Percentiles rank a stretch among this genome's conserved stretches.
phyloP scores from a whole-genome alignment of 2,888 invertebrate species.

The Lycaena phlaeas region DNA sequence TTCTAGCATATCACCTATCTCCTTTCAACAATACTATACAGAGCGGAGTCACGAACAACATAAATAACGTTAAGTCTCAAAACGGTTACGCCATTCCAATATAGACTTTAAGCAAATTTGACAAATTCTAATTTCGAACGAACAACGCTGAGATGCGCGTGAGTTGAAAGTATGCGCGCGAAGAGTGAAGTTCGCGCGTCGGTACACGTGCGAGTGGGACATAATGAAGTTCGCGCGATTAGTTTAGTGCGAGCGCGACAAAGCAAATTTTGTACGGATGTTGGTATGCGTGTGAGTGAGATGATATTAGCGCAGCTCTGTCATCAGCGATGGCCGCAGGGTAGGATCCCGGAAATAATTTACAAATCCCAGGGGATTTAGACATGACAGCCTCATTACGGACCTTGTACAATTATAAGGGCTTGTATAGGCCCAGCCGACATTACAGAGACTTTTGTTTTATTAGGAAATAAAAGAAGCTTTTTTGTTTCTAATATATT shows the following conservation, averaged over 20 bases:
- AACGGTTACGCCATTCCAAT: slow-evolving; percentile 23
- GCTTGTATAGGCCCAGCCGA: too few relatives aligned
- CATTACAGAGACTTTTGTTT: too few relatives aligned
- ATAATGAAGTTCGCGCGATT: too few relatives aligned
- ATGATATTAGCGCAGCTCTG: too few relatives aligned
- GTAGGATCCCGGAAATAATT: slow-evolving; percentile 1
- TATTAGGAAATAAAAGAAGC: too few relatives aligned
- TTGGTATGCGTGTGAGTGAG: too few relatives aligned
- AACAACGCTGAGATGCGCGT: slow-evolving; percentile 38
- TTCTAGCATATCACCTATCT: slow-evolving; percentile 32
- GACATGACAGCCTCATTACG: slow-evolving; percentile 5
- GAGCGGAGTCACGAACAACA: slow-evolving; percentile 62
- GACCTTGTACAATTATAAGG: neutral
- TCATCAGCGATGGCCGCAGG: slow-evolving; percentile 19
- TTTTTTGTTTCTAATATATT: too few relatives aligned
- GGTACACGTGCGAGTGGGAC: slow-evolving; percentile 25
- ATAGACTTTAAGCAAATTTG: slow-evolving; percentile 22
- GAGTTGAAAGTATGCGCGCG: slow-evolving; percentile 34
- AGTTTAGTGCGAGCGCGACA: slow-evolving; percentile 29
- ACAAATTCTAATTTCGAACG: slow-evolving; percentile 23
- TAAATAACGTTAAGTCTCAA: slow-evolving; percentile 55
- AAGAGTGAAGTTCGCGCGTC: too few relatives aligned
- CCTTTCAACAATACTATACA: slow-evolving; percentile 59
- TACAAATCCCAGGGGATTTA: neutral
- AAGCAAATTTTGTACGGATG: too few relatives aligned